Evolutionary conservation across 2,113 vertebrate genomes (phyloP).

Genomic region (Oncorhynchus clarkii): DNA sequence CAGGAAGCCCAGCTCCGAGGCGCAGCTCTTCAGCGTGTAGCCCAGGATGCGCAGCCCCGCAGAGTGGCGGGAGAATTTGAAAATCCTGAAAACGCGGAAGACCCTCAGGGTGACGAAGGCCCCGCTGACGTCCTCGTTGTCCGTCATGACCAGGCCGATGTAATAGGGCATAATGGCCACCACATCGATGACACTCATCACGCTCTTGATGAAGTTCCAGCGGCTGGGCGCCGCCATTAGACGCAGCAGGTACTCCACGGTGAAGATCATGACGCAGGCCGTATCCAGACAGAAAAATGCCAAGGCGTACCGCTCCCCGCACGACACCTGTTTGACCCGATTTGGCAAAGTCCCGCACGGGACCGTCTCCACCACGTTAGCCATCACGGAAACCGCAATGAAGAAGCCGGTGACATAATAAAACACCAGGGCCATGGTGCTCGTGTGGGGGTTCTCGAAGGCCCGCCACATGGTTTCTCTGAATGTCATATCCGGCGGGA

Average conservation of each 20-base stretch:
- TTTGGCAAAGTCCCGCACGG: conserved; percentile 80
- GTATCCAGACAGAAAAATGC: conserved; percentile 99
- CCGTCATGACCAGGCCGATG: conserved; percentile 93
- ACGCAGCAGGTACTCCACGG: conserved; percentile 91
- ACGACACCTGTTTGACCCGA: conserved; percentile 79
- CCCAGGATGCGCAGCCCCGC: conserved; percentile 95
- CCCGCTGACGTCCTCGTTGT: conserved; percentile 97
- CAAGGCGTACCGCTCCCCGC: conserved; percentile 88
- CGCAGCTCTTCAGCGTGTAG: conserved; percentile 95
- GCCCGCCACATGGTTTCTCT: conserved; percentile 92
- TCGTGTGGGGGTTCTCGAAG: conserved; percentile 97
- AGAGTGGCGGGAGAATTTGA: conserved; percentile 97
- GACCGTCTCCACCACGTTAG: conserved; percentile 94
- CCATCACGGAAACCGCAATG: conserved; percentile 94
- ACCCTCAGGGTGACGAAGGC: conserved; percentile 96
- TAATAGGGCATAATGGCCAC: conserved; percentile 98
- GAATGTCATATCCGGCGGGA: conserved; percentile 76
- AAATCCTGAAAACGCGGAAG: conserved; percentile 96
- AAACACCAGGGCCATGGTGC: conserved; percentile 93
- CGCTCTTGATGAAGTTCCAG: conserved; percentile 88
- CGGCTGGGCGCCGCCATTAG: conserved; percentile 89
- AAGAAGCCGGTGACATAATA: conserved; percentile 99
- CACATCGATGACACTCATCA: conserved; percentile 97
- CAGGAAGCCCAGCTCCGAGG: conserved; percentile 96
- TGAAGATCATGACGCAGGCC: conserved; percentile 98